Evolutionary conservation across 2,113 vertebrate species (phyloP).

Genomic region (Hassar affinis): DNA sequence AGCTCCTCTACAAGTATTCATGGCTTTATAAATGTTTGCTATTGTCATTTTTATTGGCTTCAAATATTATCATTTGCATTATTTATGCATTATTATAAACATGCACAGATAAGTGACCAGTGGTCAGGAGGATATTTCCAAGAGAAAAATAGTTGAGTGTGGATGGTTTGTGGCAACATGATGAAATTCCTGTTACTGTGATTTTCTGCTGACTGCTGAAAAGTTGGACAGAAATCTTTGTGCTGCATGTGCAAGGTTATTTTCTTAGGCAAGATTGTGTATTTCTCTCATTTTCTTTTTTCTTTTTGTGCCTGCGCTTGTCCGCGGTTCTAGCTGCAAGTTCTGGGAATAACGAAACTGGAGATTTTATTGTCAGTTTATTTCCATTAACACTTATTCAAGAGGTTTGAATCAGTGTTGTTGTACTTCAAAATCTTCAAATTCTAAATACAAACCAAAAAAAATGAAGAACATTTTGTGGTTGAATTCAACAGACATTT

Average conservation of each 20-base stretch:
- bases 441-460: not conserved
- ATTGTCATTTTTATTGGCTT: not conserved
- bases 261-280: not conserved
- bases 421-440: not conserved
- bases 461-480: not conserved
- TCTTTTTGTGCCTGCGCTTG: not conserved
- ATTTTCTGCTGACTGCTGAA: constrained; percentile 36
- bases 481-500: not conserved
- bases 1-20: not conserved
- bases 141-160: not conserved
- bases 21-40: not conserved
- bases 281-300: not conserved
- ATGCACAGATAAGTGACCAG: constrained; percentile 1
- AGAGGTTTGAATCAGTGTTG: not conserved
- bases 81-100: constrained; percentile 6
- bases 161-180: not conserved
- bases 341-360: not conserved
- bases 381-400: not conserved
- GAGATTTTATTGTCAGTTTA: not conserved
- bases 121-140: constrained; percentile 1
- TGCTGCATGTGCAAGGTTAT: not conserved
- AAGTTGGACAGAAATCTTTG: not conserved
- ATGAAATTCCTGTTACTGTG: constrained; percentile 18
- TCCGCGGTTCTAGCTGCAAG: not conserved
- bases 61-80: constrained; percentile 3